These are phyloP conservation scores for Drosophila pectinifera DNA, from an alignment of 1,140 invertebrate species.

Conservation along the genomic window DNA sequence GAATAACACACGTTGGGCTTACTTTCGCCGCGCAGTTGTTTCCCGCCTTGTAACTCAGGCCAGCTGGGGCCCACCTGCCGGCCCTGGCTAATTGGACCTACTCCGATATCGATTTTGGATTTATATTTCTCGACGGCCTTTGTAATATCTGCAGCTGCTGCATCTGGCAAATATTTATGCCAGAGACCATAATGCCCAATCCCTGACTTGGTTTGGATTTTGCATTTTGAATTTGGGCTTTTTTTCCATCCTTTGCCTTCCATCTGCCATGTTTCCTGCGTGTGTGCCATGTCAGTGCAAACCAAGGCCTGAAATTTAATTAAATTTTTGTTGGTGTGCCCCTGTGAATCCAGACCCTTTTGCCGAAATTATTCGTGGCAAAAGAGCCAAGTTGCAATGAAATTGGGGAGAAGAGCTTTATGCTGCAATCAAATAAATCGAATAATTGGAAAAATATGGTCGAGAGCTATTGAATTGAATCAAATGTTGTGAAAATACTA, in stretches of 20 bases:
- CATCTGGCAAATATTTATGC: conserved; percentile 68
- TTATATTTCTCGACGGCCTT: conserved; percentile 18
- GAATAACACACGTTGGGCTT: conserved; percentile 42
- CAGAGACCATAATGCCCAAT: conserved; percentile 4
- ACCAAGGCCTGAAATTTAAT: conserved; percentile 37
- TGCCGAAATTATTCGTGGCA: conserved; percentile 15
- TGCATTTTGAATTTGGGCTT: conserved; percentile 33
- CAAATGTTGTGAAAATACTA: not conserved
- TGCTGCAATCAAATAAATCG: conserved; percentile 12
- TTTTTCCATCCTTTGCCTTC: not conserved
- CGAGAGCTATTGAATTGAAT: not conserved
- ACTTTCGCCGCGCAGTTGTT: conserved; percentile 17
- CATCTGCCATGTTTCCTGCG: conserved; percentile 8
- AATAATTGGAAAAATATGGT: not conserved
- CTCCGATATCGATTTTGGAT: conserved; percentile 50
- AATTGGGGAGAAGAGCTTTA: not conserved
- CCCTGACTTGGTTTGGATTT: conserved; percentile 16
- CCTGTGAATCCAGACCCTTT: not conserved
- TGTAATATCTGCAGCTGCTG: conserved; percentile 50
- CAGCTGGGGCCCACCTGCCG: not conserved
- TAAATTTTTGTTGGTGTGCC: conserved; percentile 41
- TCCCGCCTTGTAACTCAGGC: not conserved
- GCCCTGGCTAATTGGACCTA: conserved; percentile 57
- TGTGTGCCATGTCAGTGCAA: conserved; percentile 4
- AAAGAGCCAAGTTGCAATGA: not conserved